Conservation (phyloP, 2,888 invertebrate species). For the Mesoligia furuncula region DNA sequence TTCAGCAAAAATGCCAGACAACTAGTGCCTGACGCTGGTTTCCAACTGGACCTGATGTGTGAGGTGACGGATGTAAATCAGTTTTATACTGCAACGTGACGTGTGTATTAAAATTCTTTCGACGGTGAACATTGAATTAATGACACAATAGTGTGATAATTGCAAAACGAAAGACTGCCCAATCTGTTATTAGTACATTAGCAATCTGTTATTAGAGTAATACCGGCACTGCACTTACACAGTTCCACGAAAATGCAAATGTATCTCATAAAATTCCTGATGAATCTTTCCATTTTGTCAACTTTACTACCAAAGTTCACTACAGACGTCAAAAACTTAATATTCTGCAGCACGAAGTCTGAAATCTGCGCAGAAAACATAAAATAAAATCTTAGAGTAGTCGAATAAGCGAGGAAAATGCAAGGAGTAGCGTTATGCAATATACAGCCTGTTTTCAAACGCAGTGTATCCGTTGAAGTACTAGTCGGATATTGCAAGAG, state of each 20-base stretch:
- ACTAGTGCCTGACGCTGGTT: too few species aligned
- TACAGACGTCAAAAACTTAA: slow-evolving; percentile 35
- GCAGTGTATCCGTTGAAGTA: slow-evolving; percentile 25
- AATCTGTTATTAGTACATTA: neutral
- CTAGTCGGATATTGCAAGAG: slow-evolving; percentile 60
- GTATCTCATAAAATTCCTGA: neutral
- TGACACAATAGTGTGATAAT: neutral
- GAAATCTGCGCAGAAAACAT: slow-evolving; percentile 43
- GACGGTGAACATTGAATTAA: neutral
- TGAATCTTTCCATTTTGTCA: neutral
- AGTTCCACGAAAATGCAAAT: neutral
- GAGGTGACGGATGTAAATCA: too few species aligned
- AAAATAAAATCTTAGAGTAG: slow-evolving; percentile 52
- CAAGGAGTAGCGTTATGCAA: slow-evolving; percentile 44
- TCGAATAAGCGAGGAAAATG: slow-evolving; percentile 49
- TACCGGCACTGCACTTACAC: neutral
- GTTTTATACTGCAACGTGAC: too few species aligned
- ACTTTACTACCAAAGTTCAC: slow-evolving; percentile 1
- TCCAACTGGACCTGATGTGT: too few species aligned
- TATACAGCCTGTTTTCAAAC: slow-evolving; percentile 38
- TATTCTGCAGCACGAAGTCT: slow-evolving; percentile 32
- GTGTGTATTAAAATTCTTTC: neutral
- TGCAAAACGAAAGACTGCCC: neutral
- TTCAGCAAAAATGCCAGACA: too few species aligned
- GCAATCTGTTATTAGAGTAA: neutral